Percentiles rank a stretch among this genome's conserved stretches.
Conservation (phyloP, 2,797 vertebrate species). For the Coregonus suidteri region DNA sequence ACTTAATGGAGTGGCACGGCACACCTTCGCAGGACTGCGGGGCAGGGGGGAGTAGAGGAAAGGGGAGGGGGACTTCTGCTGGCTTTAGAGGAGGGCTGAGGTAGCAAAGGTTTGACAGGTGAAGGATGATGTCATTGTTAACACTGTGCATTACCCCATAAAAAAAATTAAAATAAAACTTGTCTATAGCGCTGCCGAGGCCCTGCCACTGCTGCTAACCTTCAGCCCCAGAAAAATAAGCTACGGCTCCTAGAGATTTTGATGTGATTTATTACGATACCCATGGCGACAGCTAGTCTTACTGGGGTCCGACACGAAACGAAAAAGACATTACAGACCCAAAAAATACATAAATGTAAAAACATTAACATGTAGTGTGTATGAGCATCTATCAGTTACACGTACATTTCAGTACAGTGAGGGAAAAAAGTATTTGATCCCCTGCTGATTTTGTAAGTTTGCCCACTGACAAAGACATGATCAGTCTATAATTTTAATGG, state of each 20-base stretch:
- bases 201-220: conserved; percentile 33
- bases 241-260: conserved; percentile 16
- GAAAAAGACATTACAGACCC: background rate
- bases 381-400: too few species aligned
- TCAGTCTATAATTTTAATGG: too few species aligned
- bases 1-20: conserved; percentile 10
- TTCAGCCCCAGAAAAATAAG: conserved; percentile 16
- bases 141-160: conserved; percentile 43
- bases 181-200: conserved; percentile 31
- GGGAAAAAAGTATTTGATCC: too few species aligned
- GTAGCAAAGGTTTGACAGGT: too few species aligned
- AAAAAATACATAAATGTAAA: too few species aligned
- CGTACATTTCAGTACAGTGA: too few species aligned
- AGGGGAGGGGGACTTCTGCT: background rate
- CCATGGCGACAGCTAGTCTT: too few species aligned
- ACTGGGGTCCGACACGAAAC: too few species aligned
- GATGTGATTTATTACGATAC: background rate
- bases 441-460: too few species aligned
- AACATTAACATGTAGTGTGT: too few species aligned
- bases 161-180: conserved; percentile 26
- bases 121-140: conserved; percentile 19
- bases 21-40: background rate
- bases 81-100: background rate
- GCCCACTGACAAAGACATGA: too few species aligned
- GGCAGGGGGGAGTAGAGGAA: background rate